Evolutionary conservation across 1,140 invertebrate genomes (phyloP).

Genomic region (Drosophila oshimai): DNA sequence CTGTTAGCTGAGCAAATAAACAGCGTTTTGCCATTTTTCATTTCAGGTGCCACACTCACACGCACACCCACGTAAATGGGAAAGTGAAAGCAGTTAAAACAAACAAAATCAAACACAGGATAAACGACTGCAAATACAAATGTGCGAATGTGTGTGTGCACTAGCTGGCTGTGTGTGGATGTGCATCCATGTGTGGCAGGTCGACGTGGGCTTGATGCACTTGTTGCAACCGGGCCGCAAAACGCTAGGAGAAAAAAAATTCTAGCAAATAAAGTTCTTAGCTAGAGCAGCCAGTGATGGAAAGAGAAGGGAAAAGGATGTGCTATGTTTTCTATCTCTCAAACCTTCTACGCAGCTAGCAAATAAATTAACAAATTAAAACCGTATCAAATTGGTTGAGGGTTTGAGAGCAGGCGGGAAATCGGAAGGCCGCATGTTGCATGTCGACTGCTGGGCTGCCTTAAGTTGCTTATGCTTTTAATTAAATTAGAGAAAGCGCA

Average conservation of each 20-base stretch:
- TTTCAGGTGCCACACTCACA: conserved; percentile 28
- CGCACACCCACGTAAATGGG: conserved; percentile 42
- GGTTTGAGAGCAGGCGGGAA: conserved; percentile 12
- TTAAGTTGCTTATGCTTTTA: conserved; percentile 77
- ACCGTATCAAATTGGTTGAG: conserved; percentile 71
- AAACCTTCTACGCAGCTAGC: conserved; percentile 29
- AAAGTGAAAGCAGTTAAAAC: conserved; percentile 76
- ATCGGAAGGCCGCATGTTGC: conserved; percentile 32
- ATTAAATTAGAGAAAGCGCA: conserved; percentile 68
- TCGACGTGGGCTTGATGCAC: conserved; percentile 53
- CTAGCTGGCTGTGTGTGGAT: background rate
- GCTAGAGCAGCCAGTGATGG: too few species aligned
- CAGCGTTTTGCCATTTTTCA: conserved; percentile 71
- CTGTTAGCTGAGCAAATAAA: conserved; percentile 71
- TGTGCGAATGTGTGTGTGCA: conserved; percentile 9
- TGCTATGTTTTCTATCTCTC: background rate
- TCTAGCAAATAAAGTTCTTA: conserved; percentile 46
- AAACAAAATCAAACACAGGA: conserved; percentile 71
- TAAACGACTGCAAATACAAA: conserved; percentile 43
- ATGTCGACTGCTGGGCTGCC: conserved; percentile 35
- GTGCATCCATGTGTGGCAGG: conserved; percentile 46
- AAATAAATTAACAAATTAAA: conserved; percentile 81
- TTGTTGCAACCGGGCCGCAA: conserved; percentile 57
- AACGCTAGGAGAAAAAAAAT: conserved; percentile 44
- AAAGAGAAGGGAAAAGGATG: background rate